Percentiles rank a stretch among this genome's conserved stretches.
Conservation (phyloP, 2,888 invertebrate genomes). For the Ceraclea dissimilis region DNA sequence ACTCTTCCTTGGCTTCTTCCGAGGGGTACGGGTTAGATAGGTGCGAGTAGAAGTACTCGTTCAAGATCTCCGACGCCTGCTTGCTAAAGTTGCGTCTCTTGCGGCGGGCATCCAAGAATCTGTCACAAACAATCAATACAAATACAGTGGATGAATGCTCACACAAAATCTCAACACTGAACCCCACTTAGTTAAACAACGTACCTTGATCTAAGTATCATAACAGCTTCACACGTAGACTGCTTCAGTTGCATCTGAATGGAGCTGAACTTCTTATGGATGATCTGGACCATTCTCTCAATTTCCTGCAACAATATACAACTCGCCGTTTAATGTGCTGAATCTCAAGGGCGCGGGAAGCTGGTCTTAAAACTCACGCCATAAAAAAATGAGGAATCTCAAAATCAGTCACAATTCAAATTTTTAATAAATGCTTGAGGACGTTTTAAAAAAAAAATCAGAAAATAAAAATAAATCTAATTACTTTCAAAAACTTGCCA, state of each 20-base stretch:
- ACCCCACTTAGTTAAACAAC: slow-evolving; percentile 34
- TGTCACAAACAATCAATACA: slow-evolving; percentile 31
- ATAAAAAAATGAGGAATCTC: background rate
- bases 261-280: slow-evolving; percentile 96
- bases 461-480: too few species aligned
- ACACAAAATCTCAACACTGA: background rate
- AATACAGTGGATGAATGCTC: background rate
- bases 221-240: slow-evolving; percentile 98
- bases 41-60: slow-evolving; percentile 99
- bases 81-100: slow-evolving; percentile 99
- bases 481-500: too few species aligned
- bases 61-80: slow-evolving; percentile 98
- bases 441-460: too few species aligned
- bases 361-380: background rate
- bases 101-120: slow-evolving; percentile 70
- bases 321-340: background rate
- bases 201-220: slow-evolving; percentile 83
- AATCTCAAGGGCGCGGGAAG: background rate
- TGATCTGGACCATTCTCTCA: slow-evolving; percentile 97
- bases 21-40: slow-evolving; percentile 99
- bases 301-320: slow-evolving; percentile 59
- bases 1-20: slow-evolving; percentile 99
- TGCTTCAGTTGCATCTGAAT: slow-evolving; percentile 99
- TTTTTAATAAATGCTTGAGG: too few species aligned
- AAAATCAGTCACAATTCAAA: too few species aligned